These are phyloP conservation scores for Zenarchopterus dispar DNA, from an alignment of 2,797 vertebrate species.

Conservation along the genomic window DNA sequence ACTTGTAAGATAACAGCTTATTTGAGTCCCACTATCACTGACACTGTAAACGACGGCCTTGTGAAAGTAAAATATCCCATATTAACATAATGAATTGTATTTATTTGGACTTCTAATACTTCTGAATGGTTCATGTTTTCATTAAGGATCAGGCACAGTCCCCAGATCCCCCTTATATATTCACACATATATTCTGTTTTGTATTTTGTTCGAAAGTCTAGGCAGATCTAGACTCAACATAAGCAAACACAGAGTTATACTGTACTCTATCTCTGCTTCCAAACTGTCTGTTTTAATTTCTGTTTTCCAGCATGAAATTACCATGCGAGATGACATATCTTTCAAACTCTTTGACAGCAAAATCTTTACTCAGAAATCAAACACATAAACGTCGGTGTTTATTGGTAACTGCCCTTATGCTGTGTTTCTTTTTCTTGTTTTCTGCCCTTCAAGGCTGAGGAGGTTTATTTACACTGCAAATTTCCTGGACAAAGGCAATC, in stretches of 20 bases:
- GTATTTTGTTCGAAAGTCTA: slow-evolving; percentile 30
- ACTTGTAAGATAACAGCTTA: too few relatives aligned
- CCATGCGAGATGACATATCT: slow-evolving; percentile 59
- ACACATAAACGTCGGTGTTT: slow-evolving; percentile 34
- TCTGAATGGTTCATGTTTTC: background rate
- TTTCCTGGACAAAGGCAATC: background rate
- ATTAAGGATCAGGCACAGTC: too few relatives aligned
- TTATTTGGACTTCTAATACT: background rate
- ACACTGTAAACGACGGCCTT: too few relatives aligned
- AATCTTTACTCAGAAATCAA: slow-evolving; percentile 41
- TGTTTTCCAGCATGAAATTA: slow-evolving; percentile 64
- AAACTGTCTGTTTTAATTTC: slow-evolving; percentile 63
- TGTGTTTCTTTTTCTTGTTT: slow-evolving; percentile 20
- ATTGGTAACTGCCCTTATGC: slow-evolving; percentile 12
- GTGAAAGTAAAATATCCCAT: too few relatives aligned
- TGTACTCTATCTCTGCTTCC: slow-evolving; percentile 32
- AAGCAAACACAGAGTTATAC: slow-evolving; percentile 41
- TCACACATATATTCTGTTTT: slow-evolving; percentile 14
- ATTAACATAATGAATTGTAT: background rate
- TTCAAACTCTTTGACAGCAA: slow-evolving; percentile 30
- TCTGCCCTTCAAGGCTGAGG: background rate
- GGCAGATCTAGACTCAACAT: slow-evolving; percentile 39
- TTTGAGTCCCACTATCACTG: too few relatives aligned
- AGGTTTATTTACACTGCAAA: background rate
- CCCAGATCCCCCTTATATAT: background rate